Percentiles rank a stretch among this genome's conserved stretches.
Evolutionary conservation across 2,797 vertebrate species (phyloP).

Genomic region (Chrysocyon brachyurus): DNA sequence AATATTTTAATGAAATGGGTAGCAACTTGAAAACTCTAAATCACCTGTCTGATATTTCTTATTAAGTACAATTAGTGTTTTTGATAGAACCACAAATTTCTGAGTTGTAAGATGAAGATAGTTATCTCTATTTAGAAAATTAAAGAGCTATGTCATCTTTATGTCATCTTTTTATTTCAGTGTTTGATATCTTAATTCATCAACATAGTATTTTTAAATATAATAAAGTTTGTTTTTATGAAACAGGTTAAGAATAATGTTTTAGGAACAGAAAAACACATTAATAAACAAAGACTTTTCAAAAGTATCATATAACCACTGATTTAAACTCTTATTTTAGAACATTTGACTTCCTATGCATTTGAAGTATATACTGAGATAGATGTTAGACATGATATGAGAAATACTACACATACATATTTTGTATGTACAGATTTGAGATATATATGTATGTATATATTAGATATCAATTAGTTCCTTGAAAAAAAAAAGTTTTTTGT

Average conservation of each 20-base stretch:
- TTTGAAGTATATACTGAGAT: not conserved
- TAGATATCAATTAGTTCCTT: not conserved
- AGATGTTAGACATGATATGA: not conserved
- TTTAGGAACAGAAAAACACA: not conserved
- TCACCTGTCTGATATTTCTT: slow-evolving; percentile 56
- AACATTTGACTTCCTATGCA: not conserved
- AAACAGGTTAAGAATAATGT: slow-evolving; percentile 43
- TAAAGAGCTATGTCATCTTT: slow-evolving; percentile 57
- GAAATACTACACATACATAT: not conserved
- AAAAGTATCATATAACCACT: not conserved
- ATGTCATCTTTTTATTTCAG: slow-evolving; percentile 55
- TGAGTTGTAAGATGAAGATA: slow-evolving; percentile 59
- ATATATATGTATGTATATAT: not conserved
- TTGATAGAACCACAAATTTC: slow-evolving; percentile 64
- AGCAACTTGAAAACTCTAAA: slow-evolving; percentile 67
- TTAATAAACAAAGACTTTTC: slow-evolving; percentile 27
- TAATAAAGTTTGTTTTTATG: slow-evolving; percentile 40
- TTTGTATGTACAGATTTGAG: not conserved
- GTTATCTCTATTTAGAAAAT: slow-evolving; percentile 55
- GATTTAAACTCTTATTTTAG: slow-evolving; percentile 25
- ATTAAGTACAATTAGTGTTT: slow-evolving; percentile 71
- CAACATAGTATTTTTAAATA: slow-evolving; percentile 7
- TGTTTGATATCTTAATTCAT: slow-evolving; percentile 60
- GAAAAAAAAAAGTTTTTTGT: slow-evolving; percentile 33
- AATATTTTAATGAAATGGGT: slow-evolving; percentile 70